Base-by-base conservation (phyloP, 2,888 invertebrate species). In the Idaea aversata region DNA sequence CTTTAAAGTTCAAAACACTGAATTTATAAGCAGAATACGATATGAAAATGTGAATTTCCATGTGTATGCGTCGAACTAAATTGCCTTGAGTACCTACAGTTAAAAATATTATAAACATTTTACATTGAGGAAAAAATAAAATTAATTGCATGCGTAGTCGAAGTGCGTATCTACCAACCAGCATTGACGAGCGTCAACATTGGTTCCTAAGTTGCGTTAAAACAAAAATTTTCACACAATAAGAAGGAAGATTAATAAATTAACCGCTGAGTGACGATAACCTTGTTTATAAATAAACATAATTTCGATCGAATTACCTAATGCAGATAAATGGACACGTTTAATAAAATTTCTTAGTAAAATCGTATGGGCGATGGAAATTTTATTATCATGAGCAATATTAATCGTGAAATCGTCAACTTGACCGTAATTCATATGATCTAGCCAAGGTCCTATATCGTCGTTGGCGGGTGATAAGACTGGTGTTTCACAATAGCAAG, bases 391-490 rank as follows among this genome's bases (percentile, higher is more conserved):
- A 80, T 78, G 81, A 80, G 79, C 84, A 86, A 85, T 84, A 86
- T 75, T 86, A 87, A 90, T 91, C 88, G 83, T 88, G 84, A 86
- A 90, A 90, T 88, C 87, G 87, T 92, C 91, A 91, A 91, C 91
- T 91, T 93, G 92, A 91, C 93, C 93, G 92, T 92, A 93, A 92
- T 92, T 92, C 88, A 85, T 87, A 79, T 88, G 90, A 90, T 92
- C 88, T 86, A 85, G 77, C 87, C 91, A 92, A 93, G 92, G 92
- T 84, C 79, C 78, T 72, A 76, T 73, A 68, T 79, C 77, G 77
- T 76, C 87, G 90, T 77, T 77, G 75, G 70, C 79, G 79, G 78
- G 79, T 89, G 91, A 92, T 91, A 90, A 90, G 87, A 82, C 79
- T 76, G 75, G 73, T 84, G 87, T 93, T 93, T 88, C 93, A 92